Evolutionary conservation across 2,113 vertebrate species (phyloP).

Genomic region (Pelmatolapia mariae): DNA sequence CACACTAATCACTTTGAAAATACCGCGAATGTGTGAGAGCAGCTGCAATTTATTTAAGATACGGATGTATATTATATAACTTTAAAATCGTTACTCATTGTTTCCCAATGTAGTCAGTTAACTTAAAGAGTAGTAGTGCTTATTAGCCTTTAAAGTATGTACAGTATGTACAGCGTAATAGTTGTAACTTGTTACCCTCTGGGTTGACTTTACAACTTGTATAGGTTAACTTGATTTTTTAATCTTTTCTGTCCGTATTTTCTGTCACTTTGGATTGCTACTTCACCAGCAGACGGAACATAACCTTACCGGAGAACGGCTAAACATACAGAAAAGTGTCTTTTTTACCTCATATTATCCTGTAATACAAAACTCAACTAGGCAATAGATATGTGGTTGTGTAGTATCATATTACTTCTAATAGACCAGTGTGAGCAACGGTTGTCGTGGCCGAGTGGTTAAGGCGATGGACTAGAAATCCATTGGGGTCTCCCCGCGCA

Average conservation of each 20-base stretch:
- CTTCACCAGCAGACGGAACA: not conserved
- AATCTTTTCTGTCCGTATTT: not conserved
- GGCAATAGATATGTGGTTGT: not conserved
- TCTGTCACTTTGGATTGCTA: not conserved
- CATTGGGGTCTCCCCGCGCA: slow-evolving; percentile 93
- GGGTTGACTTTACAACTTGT: not conserved
- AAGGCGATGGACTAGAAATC: slow-evolving; percentile 93
- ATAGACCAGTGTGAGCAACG: fast-evolving
- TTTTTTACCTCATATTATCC: not conserved
- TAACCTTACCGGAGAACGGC: not conserved
- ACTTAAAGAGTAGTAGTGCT: not conserved
- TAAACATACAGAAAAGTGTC: not conserved
- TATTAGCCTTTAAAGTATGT: not conserved
- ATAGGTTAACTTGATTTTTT: not conserved
- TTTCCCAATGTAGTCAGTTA: not conserved
- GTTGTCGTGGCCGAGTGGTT: slow-evolving; percentile 73
- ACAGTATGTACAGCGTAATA: not conserved
- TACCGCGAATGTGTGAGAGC: not conserved
- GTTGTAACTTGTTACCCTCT: not conserved
- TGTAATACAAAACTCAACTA: not conserved
- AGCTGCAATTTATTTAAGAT: not conserved
- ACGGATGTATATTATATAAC: not conserved
- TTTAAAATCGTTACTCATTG: not conserved
- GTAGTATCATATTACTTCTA: fast-evolving
- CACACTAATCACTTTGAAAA: not conserved